Conservation (phyloP, 2,797 vertebrate species). For the Acanthurus leucopareius region DNA sequence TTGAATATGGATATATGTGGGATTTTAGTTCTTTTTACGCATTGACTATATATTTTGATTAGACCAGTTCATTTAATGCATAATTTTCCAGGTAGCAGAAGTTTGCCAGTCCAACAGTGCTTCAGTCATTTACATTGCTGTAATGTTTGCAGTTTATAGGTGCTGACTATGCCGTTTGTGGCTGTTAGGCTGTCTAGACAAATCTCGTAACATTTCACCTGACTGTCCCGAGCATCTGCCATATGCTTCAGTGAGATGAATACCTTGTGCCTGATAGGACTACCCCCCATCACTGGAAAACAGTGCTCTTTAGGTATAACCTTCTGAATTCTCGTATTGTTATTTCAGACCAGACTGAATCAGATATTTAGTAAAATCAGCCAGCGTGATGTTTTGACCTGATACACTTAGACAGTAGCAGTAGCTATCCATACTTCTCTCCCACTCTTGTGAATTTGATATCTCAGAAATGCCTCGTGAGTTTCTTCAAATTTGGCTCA, state of each 20-base stretch:
- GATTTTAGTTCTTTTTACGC: neutral
- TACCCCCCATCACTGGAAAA: constrained; percentile 10
- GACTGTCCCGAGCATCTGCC: constrained; percentile 43
- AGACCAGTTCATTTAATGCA: neutral
- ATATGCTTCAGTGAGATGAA: constrained; percentile 43
- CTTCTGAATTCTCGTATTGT: neutral
- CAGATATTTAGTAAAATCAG: neutral
- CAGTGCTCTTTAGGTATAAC: neutral
- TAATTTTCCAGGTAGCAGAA: constrained; percentile 7
- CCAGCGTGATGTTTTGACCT: neutral
- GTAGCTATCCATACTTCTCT: too few species aligned
- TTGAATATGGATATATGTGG: neutral
- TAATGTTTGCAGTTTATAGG: constrained; percentile 23
- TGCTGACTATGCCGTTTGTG: constrained; percentile 46
- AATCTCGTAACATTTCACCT: constrained; percentile 58
- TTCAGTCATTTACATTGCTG: neutral
- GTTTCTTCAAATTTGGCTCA: too few species aligned
- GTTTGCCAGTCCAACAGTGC: neutral
- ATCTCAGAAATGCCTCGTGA: too few species aligned
- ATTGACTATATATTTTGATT: neutral
- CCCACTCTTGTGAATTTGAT: too few species aligned
- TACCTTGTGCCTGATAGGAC: neutral
- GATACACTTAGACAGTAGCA: neutral
- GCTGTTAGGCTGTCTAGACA: constrained; percentile 48
- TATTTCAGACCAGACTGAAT: neutral